A percentile compares a stretch with the other conserved stretches of the same genome.
Evolutionary conservation across 2,797 vertebrate species (phyloP).

Genomic region (Pseudocheirus occidentalis): DNA sequence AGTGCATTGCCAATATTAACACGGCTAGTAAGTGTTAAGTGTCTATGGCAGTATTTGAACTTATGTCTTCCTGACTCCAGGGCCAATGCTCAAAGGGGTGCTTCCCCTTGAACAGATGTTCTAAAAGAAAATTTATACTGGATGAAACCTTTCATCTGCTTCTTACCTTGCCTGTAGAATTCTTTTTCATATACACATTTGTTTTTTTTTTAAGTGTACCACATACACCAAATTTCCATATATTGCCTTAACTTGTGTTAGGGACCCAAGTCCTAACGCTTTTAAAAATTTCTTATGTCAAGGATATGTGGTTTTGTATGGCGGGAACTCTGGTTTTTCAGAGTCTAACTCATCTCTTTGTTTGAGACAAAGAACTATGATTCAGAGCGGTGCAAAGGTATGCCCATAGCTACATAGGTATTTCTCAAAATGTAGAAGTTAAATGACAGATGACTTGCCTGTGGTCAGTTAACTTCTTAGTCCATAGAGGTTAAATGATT

Average conservation of each 20-base stretch:
- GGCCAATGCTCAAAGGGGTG: no score
- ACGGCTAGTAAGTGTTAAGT: no score
- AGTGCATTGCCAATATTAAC: no score
- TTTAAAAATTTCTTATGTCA: constrained; percentile 12
- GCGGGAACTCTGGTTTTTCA: constrained; percentile 16
- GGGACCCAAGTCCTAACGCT: background rate
- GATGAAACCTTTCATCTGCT: background rate
- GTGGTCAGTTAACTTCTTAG: no score
- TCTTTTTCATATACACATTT: background rate
- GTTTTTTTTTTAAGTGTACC: background rate
- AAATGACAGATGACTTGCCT: no score
- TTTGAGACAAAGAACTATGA: background rate
- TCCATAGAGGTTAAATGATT: no score
- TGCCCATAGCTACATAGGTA: no score
- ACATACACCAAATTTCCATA: background rate
- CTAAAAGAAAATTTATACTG: background rate
- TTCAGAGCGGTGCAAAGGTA: background rate
- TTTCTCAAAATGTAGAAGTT: no score
- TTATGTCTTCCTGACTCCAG: no score
- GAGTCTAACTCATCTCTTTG: background rate
- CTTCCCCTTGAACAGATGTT: background rate
- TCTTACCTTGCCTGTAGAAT: background rate
- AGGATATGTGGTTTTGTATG: background rate
- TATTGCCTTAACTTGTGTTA: constrained; percentile 10
- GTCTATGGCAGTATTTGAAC: no score